Percentiles rank a stretch among this genome's conserved stretches.
Evolutionary conservation across 2,113 vertebrate genomes (phyloP).

Genomic region (Plectropomus leopardus): DNA sequence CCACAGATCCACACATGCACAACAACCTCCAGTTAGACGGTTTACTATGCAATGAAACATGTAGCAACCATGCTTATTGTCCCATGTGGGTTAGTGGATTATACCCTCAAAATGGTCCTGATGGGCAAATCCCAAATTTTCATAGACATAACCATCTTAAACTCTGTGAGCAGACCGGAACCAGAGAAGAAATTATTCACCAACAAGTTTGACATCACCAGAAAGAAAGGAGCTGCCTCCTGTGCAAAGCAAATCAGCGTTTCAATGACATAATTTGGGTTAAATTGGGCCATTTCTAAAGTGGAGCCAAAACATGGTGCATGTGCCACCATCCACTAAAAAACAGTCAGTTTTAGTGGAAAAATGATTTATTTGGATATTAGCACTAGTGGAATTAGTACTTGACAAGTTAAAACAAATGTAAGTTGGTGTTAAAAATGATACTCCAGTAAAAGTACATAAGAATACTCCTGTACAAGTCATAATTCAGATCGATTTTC

Average conservation of each 20-base stretch:
- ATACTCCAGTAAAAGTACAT: conserved; percentile 6
- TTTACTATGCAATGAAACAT: neutral
- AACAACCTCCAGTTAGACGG: neutral
- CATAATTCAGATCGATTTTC: neutral
- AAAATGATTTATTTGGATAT: neutral
- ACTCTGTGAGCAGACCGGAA: neutral
- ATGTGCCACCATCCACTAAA: neutral
- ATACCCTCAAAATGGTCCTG: neutral
- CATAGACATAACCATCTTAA: neutral
- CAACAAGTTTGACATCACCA: neutral
- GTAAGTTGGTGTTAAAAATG: neutral
- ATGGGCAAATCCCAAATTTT: neutral
- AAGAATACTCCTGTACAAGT: neutral
- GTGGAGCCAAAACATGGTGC: neutral
- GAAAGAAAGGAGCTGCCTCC: neutral
- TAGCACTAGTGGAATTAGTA: neutral
- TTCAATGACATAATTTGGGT: neutral
- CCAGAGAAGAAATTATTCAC: neutral
- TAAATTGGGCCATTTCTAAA: neutral
- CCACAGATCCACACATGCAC: conserved; percentile 4
- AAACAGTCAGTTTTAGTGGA: neutral
- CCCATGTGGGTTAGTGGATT: neutral
- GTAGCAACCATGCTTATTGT: neutral
- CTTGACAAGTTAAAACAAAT: neutral
- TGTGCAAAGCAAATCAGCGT: neutral